Evolutionary conservation across 2,797 vertebrate species (phyloP).

Genomic region (Enteromius afrohamiltoni): DNA sequence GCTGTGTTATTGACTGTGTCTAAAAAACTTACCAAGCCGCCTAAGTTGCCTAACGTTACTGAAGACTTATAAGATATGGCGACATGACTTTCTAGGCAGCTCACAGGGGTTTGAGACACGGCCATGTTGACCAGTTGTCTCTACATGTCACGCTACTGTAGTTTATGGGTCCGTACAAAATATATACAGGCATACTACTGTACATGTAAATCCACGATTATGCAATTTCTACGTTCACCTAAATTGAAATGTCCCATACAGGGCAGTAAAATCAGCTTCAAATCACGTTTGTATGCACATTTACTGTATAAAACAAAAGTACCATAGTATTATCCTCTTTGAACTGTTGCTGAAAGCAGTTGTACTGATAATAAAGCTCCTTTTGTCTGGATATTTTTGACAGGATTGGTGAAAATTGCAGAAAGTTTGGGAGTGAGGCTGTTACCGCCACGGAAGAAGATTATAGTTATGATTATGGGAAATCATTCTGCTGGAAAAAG

Average conservation of each 20-base stretch:
- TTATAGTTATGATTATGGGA: slow-evolving; percentile 83
- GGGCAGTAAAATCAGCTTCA: not conserved
- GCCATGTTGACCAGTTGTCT: slow-evolving; percentile 34
- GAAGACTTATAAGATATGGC: not conserved
- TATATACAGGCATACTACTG: not conserved
- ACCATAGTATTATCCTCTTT: not conserved
- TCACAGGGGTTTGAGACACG: not conserved
- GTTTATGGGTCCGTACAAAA: not conserved
- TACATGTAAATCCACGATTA: not conserved
- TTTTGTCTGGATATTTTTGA: slow-evolving; percentile 40
- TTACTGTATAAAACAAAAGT: not conserved
- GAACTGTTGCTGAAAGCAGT: not conserved
- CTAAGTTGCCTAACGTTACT: too few relatives aligned
- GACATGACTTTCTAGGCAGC: not conserved
- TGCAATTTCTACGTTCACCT: not conserved
- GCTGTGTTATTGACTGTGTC: not conserved
- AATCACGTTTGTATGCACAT: not conserved
- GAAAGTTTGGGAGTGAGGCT: slow-evolving; percentile 74
- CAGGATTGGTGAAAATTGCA: slow-evolving; percentile 81
- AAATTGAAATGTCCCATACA: not conserved
- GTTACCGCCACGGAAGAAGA: slow-evolving; percentile 82
- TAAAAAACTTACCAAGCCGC: not conserved
- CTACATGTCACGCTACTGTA: slow-evolving; percentile 10
- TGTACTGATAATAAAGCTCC: not conserved
- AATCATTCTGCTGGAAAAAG: slow-evolving; percentile 85